A percentile compares a stretch with the other conserved stretches of the same genome.
Conservation (phyloP, 1,140 invertebrate genomes). For the Listronotus oregonensis region DNA sequence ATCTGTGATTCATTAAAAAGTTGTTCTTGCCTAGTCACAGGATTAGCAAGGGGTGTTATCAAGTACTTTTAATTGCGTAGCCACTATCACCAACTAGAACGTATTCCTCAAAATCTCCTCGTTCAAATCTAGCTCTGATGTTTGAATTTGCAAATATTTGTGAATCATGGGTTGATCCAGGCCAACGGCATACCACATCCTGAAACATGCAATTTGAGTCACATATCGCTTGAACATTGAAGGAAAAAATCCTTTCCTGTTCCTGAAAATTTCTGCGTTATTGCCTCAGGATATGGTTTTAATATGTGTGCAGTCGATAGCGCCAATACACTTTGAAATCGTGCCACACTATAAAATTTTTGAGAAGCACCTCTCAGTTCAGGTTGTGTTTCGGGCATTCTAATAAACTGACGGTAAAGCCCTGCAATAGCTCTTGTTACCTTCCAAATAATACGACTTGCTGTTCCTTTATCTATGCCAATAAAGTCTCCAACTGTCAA, state of each 20-base stretch:
- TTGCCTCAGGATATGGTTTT: slow-evolving; percentile 33
- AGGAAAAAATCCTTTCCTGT: slow-evolving; percentile 42
- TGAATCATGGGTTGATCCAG: slow-evolving; percentile 50
- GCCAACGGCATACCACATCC: slow-evolving; percentile 54
- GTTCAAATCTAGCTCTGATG: slow-evolving; percentile 18
- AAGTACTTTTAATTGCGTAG: neutral
- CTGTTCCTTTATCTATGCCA: too few species aligned
- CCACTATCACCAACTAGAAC: neutral
- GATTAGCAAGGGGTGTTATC: slow-evolving; percentile 45
- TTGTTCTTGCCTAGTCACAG: slow-evolving; percentile 37
- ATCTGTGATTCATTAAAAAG: slow-evolving; percentile 51
- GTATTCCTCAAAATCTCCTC: neutral
- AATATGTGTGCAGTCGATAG: slow-evolving; percentile 51
- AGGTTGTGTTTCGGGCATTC: too few species aligned
- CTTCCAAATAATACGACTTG: too few species aligned
- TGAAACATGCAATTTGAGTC: slow-evolving; percentile 41
- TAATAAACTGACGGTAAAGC: too few species aligned
- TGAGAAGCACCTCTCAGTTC: too few species aligned
- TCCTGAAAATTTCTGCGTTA: slow-evolving; percentile 49
- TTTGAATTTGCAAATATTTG: slow-evolving; percentile 48
- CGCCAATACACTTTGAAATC: slow-evolving; percentile 50
- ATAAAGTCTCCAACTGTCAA: too few species aligned
- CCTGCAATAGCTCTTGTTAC: too few species aligned
- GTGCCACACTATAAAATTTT: slow-evolving; percentile 39
- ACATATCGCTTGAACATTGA: slow-evolving; percentile 53